Percentiles rank a stretch among this genome's conserved stretches.
Conservation (phyloP, 2,113 vertebrate species). For the Amphilophus citrinellus region DNA sequence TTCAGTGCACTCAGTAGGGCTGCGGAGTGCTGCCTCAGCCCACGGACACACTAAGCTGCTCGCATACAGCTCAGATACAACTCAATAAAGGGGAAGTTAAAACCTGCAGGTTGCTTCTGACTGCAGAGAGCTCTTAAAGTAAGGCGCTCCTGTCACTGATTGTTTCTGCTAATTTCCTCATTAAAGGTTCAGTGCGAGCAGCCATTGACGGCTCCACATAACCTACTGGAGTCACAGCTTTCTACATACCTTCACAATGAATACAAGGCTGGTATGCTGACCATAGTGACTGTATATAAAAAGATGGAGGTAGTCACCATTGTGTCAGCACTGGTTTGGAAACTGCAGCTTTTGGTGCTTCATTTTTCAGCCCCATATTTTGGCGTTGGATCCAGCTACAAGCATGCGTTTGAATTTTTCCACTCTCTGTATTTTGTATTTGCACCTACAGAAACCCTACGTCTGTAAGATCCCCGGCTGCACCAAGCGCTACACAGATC, state of each 20-base stretch:
- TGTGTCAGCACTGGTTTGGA: background rate
- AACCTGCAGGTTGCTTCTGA: background rate
- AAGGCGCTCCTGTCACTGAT: background rate
- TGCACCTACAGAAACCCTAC: constrained; percentile 90
- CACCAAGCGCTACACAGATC: constrained; percentile 98
- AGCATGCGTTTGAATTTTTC: no score
- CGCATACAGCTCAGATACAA: background rate
- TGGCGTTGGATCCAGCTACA: background rate
- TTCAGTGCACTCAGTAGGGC: background rate
- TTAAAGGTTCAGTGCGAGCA: background rate
- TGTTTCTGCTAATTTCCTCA: background rate
- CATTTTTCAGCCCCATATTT: background rate
- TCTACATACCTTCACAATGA: background rate
- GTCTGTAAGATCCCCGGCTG: constrained; percentile 98
- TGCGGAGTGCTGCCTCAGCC: background rate
- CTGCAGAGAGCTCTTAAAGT: background rate
- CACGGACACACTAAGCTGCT: background rate
- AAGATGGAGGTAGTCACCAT: background rate
- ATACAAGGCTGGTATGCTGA: background rate
- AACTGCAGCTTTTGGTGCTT: background rate
- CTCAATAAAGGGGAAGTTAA: background rate
- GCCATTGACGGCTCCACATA: background rate
- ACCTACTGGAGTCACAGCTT: background rate
- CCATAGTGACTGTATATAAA: no score
- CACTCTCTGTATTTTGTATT: background rate